Conservation (phyloP, 2,113 vertebrate genomes). For the Bombycilla garrulus region DNA sequence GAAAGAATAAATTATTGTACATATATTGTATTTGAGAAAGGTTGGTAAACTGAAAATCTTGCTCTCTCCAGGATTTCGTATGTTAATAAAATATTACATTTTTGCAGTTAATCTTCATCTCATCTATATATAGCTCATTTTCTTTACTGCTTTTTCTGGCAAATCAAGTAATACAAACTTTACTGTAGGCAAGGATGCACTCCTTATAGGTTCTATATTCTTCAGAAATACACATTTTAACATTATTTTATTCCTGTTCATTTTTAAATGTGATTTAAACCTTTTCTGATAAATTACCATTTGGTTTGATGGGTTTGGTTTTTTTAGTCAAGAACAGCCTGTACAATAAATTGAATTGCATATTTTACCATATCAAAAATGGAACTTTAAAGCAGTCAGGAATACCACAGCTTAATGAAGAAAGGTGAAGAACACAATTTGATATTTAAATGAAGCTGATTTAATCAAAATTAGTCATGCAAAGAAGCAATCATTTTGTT, state of each 20-base stretch:
- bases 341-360: not conserved
- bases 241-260: constrained; percentile 10
- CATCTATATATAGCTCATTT: not conserved
- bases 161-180: not conserved
- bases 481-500: constrained; percentile 56
- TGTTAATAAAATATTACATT: not conserved
- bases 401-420: constrained; percentile 19
- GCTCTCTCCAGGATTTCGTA: not conserved
- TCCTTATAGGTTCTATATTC: not conserved
- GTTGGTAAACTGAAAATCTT: not conserved
- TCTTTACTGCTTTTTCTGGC: constrained; percentile 9
- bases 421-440: constrained; percentile 46
- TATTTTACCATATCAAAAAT: not conserved
- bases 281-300: not conserved
- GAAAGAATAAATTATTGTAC: not conserved
- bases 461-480: constrained; percentile 71
- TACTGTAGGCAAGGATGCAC: not conserved
- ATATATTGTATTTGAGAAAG: not conserved
- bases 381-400: not conserved
- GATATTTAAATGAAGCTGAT: constrained; percentile 64
- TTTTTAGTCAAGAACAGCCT: not conserved
- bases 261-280: constrained; percentile 36
- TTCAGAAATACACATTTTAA: not conserved
- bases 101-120: constrained; percentile 9
- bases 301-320: not conserved